Conservation (phyloP, 2,797 vertebrate species). For the Rhyacichthys aspro region DNA sequence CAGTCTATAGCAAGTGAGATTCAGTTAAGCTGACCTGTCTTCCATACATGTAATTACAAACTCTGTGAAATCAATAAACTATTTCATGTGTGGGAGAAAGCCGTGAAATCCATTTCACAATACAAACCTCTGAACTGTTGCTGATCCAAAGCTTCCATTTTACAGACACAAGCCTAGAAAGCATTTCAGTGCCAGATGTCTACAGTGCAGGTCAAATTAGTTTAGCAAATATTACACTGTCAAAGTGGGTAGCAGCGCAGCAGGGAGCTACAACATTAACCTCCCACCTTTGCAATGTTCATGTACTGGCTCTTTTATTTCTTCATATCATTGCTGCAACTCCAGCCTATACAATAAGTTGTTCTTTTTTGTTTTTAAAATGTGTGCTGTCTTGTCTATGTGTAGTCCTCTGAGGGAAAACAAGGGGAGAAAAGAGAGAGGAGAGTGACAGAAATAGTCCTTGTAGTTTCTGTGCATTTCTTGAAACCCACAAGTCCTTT, state of each 20-base stretch:
- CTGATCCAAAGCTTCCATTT: constrained; percentile 14
- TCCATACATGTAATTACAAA: constrained; percentile 48
- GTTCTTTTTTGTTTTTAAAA: constrained; percentile 56
- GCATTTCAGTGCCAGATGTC: constrained; percentile 38
- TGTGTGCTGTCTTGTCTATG: constrained; percentile 49
- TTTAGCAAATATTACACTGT: constrained; percentile 49
- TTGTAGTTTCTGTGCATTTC: constrained; percentile 33
- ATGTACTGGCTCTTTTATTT: constrained; percentile 31
- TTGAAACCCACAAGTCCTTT: constrained; percentile 32
- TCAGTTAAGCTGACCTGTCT: constrained; percentile 28
- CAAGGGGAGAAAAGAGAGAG: constrained; percentile 27
- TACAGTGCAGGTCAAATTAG: constrained; percentile 48
- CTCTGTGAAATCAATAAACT: constrained; percentile 60
- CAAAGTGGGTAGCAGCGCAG: constrained; percentile 31
- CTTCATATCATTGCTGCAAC: constrained; percentile 41
- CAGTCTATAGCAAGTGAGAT: constrained; percentile 12
- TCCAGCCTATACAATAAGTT: constrained; percentile 52
- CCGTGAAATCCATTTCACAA: constrained; percentile 28
- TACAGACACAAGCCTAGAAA: constrained; percentile 30
- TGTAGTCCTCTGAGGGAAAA: constrained; percentile 39
- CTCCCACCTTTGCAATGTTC: constrained; percentile 36
- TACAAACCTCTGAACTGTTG: constrained; percentile 24
- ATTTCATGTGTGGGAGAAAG: constrained; percentile 41
- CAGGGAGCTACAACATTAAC: constrained; percentile 27
- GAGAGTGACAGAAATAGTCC: constrained; percentile 41